These are phyloP conservation scores for Athripsodes cinereus DNA, from an alignment of 2,888 invertebrate species.

Conservation along the genomic window DNA sequence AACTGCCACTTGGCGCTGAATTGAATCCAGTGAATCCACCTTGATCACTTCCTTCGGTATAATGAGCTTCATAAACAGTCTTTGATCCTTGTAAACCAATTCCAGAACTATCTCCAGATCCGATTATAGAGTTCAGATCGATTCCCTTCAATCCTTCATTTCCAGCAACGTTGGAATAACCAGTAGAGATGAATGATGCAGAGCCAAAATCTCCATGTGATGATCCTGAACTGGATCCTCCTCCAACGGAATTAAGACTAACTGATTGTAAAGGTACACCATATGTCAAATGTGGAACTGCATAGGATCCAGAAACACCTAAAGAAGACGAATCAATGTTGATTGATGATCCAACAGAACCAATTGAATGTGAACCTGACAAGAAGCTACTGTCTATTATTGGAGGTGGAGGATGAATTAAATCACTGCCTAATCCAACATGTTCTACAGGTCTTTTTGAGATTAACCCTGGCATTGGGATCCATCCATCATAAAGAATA, in stretches of 20 bases:
- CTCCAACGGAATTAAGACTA: not conserved
- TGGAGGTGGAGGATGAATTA: constrained; percentile 32
- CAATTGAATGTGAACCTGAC: constrained; percentile 18
- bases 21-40: constrained; percentile 31
- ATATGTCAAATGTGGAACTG: constrained; percentile 37
- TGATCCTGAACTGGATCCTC: not conserved
- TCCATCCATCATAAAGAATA: constrained; percentile 80
- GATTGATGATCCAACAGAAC: constrained; percentile 2
- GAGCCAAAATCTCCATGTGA: constrained; percentile 4
- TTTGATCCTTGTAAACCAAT: constrained; percentile 32
- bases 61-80: constrained; percentile 48
- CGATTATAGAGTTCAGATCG: constrained; percentile 29
- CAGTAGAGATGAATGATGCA: constrained; percentile 19
- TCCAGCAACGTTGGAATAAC: constrained; percentile 25
- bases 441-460: constrained; percentile 30
- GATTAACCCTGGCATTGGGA: constrained; percentile 69
- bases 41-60: constrained; percentile 37
- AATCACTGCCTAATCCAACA: constrained; percentile 24
- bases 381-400: constrained; percentile 17
- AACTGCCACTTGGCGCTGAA: constrained; percentile 18
- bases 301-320: constrained; percentile 42
- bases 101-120: constrained; percentile 21
- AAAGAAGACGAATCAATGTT: constrained; percentile 7
- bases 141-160: constrained; percentile 27
- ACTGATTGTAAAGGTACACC: not conserved